phyloP scores from a whole-genome alignment of 1,140 invertebrate genomes.

The Lepidostoma basale region DNA sequence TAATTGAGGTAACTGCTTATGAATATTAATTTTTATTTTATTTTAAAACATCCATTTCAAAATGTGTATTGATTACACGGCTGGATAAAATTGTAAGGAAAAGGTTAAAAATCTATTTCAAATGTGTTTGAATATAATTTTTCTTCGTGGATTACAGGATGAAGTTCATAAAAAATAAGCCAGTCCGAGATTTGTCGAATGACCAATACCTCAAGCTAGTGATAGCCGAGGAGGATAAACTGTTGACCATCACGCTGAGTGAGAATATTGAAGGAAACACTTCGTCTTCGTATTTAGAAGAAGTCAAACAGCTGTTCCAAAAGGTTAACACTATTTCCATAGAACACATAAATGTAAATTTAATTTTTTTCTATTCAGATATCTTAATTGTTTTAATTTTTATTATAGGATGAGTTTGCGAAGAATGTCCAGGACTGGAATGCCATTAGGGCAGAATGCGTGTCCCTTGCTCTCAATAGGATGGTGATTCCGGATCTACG shows the following conservation, averaged over 20 bases:
- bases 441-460: constrained; percentile 80
- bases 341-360: not conserved
- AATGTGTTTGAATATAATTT: not conserved
- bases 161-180: constrained; percentile 96
- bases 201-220: constrained; percentile 89
- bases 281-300: constrained; percentile 80
- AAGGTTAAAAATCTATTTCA: too few relatives aligned
- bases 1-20: too few relatives aligned
- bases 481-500: constrained; percentile 90
- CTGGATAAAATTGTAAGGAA: too few relatives aligned
- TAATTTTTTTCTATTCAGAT: not conserved
- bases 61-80: too few relatives aligned
- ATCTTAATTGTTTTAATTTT: constrained; percentile 4
- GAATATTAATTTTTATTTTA: too few relatives aligned
- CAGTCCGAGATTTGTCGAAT: constrained; percentile 84
- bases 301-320: constrained; percentile 90
- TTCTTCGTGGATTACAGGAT: constrained; percentile 61
- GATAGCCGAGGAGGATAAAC: constrained; percentile 86
- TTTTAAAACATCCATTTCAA: too few relatives aligned
- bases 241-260: constrained; percentile 76
- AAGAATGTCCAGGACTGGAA: constrained; percentile 98
- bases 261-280: constrained; percentile 82
- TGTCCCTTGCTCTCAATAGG: constrained; percentile 86
- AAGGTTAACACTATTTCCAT: constrained; percentile 58
- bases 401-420: constrained; percentile 88